Percentiles rank a stretch among this genome's conserved stretches.
Conservation (phyloP, 2,888 invertebrate genomes). For the Melitaea athalia region DNA sequence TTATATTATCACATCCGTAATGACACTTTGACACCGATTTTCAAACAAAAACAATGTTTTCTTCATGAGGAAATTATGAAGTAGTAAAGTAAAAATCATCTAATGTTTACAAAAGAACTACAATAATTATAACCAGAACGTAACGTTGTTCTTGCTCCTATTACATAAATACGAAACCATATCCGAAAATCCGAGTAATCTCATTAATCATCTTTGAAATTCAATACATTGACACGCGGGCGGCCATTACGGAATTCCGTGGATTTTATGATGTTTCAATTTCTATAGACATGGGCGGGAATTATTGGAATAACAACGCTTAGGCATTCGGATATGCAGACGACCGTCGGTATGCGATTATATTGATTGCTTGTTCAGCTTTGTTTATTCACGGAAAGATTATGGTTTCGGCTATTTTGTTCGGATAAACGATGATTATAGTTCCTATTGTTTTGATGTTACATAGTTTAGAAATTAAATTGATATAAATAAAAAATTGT, state of each 20-base stretch:
- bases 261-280: constrained; percentile 71
- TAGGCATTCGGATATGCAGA: constrained; percentile 75
- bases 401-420: constrained; percentile 22
- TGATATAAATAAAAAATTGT: no score
- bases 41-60: no score
- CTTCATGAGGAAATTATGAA: neutral
- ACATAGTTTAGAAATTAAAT: no score
- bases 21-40: no score
- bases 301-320: constrained; percentile 69
- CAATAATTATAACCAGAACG: neutral
- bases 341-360: constrained; percentile 61
- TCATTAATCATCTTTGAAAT: constrained; percentile 79
- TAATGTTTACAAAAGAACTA: constrained; percentile 5
- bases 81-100: neutral
- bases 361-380: constrained; percentile 44
- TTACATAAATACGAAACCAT: constrained; percentile 37
- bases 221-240: constrained; percentile 77
- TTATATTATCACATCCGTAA: no score
- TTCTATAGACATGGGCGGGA: constrained; percentile 59
- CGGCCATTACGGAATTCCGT: constrained; percentile 64
- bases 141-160: constrained; percentile 24
- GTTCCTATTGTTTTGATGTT: no score
- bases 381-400: constrained; percentile 28
- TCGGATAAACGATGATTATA: constrained; percentile 2
- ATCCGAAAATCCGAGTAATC: constrained; percentile 66